Conservation (phyloP, 2,888 invertebrate genomes). For the Platycheirus albimanus region DNA sequence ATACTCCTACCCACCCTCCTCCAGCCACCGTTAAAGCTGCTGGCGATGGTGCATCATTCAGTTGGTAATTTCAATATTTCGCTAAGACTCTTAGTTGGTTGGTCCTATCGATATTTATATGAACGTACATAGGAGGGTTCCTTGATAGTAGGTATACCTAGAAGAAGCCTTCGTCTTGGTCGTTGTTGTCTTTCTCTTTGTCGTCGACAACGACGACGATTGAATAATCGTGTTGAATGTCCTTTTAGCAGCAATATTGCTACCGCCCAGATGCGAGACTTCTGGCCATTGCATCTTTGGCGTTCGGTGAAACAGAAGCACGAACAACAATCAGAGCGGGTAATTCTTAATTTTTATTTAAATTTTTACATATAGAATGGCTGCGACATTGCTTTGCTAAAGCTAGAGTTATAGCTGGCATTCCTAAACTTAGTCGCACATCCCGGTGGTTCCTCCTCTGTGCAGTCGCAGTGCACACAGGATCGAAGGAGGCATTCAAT, state of each 20-base stretch:
- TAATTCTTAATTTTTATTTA: constrained; percentile 73
- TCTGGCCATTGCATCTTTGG: constrained; percentile 5
- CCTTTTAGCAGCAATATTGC: constrained; percentile 56
- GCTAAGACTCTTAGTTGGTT: constrained; percentile 14
- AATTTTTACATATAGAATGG: constrained; percentile 49
- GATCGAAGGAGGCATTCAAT: constrained; percentile 47
- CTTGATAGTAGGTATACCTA: background rate
- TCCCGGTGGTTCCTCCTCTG: background rate
- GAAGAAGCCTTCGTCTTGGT: constrained; percentile 11
- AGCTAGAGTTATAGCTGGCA: constrained; percentile 20
- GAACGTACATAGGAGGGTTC: no score
- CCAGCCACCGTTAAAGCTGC: background rate
- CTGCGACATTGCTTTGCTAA: background rate
- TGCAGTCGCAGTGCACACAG: background rate
- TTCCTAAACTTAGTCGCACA: constrained; percentile 31
- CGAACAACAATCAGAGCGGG: constrained; percentile 71
- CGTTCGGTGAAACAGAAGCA: constrained; percentile 18
- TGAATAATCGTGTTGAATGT: constrained; percentile 71
- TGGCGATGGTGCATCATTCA: constrained; percentile 11
- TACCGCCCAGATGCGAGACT: constrained; percentile 68
- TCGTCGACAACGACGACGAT: constrained; percentile 23
- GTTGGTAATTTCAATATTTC: constrained; percentile 43
- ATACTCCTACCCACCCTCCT: background rate
- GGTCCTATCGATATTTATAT: constrained; percentile 41
- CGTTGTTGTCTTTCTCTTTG: constrained; percentile 10